phyloP scores from a whole-genome alignment of 1,140 invertebrate genomes.

The Limonius californicus region DNA sequence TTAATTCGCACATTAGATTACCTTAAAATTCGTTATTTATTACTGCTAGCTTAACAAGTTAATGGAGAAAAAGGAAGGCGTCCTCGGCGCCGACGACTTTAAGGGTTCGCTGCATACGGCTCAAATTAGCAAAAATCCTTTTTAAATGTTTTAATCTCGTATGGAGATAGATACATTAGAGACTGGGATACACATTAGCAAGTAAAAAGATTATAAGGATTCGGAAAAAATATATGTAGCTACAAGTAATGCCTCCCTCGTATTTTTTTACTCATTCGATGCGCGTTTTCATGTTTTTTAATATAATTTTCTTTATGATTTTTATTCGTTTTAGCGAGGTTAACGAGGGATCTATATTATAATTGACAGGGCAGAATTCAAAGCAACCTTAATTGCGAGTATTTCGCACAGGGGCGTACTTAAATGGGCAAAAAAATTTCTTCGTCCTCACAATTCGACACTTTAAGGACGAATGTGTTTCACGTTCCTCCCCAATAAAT shows the following conservation, averaged over 20 bases:
- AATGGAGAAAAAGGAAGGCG: conserved; percentile 30
- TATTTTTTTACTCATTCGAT: conserved; percentile 1
- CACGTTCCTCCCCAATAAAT: not conserved
- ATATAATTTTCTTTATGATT: conserved; percentile 13
- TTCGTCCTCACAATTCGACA: not conserved
- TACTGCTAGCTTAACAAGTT: conserved; percentile 29
- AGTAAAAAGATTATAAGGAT: conserved; percentile 36
- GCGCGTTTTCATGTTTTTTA: conserved; percentile 9
- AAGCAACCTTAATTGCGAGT: conserved; percentile 6
- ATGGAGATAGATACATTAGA: conserved; percentile 33
- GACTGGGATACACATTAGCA: conserved; percentile 32
- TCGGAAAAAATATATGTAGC: conserved; percentile 18
- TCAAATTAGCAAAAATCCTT: conserved; percentile 28
- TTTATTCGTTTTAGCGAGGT: conserved; percentile 9
- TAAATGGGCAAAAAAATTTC: too few relatives aligned
- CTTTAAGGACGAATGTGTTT: not conserved
- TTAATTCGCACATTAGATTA: conserved; percentile 36
- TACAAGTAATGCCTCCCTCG: conserved; percentile 6
- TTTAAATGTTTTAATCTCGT: conserved; percentile 36
- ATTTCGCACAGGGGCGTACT: not conserved
- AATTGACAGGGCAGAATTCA: conserved; percentile 6
- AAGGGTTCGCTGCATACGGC: conserved; percentile 20
- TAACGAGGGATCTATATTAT: conserved; percentile 9
- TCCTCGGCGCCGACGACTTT: not conserved
- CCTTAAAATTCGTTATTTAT: conserved; percentile 37